phyloP scores from a whole-genome alignment of 2,888 invertebrate species.

The Agriotes lineatus region DNA sequence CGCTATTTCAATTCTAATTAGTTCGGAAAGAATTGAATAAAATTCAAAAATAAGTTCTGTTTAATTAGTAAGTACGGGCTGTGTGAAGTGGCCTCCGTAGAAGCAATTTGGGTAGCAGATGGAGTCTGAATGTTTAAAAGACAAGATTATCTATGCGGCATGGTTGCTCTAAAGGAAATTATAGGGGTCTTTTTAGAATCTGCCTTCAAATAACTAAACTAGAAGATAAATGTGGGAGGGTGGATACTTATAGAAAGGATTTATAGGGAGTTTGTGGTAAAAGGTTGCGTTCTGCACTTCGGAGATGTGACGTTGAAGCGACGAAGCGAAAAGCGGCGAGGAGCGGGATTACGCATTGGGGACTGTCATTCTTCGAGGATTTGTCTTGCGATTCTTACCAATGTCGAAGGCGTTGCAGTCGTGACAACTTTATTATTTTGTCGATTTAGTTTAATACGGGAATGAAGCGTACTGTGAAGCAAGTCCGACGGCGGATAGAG shows the following conservation, averaged over 20 bases:
- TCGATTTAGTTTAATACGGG: constrained; percentile 37
- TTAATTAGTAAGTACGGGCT: constrained; percentile 2
- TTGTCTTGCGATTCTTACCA: constrained; percentile 27
- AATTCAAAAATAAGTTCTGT: background rate
- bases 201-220: constrained; percentile 28
- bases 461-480: constrained; percentile 15
- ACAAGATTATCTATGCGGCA: constrained; percentile 2
- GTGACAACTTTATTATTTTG: constrained; percentile 45
- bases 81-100: background rate
- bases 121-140: constrained; percentile 10
- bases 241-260: constrained; percentile 33
- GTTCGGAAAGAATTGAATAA: background rate
- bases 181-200: constrained; percentile 10
- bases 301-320: constrained; percentile 35
- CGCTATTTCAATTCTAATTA: background rate
- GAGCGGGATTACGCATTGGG: constrained; percentile 20
- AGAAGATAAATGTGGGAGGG: constrained; percentile 26
- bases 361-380: constrained; percentile 32
- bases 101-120: constrained; percentile 4
- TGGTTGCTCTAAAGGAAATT: constrained; percentile 4
- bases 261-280: constrained; percentile 35
- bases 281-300: constrained; percentile 31
- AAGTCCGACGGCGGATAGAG: background rate
- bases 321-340: constrained; percentile 36
- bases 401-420: constrained; percentile 17